Conservation (phyloP, 2,797 vertebrate species). For the Triplophysa bombifrons region DNA sequence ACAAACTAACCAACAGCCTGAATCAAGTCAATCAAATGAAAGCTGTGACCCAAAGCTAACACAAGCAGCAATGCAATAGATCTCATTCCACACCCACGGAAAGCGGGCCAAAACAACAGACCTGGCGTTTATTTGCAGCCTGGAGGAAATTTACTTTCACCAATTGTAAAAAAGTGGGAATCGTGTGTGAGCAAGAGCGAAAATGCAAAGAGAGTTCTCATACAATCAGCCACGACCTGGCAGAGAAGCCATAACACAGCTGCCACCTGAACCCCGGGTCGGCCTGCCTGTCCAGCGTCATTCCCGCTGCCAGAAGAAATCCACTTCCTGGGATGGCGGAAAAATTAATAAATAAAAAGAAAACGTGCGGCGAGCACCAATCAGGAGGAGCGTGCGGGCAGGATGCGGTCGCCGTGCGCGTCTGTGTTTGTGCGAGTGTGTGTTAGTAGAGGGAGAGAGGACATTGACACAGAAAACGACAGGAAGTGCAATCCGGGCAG, state of each 20-base stretch:
- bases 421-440: constrained; percentile 67
- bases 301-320: constrained; percentile 66
- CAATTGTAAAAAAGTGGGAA: constrained; percentile 43
- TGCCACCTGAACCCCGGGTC: constrained; percentile 81
- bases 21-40: neutral
- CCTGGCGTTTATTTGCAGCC: neutral
- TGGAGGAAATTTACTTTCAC: constrained; percentile 12
- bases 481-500: constrained; percentile 77
- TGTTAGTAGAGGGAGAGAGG: constrained; percentile 63
- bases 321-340: constrained; percentile 69
- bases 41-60: neutral
- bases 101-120: neutral
- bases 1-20: neutral
- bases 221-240: constrained; percentile 82
- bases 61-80: neutral
- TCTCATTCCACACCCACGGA: neutral
- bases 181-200: constrained; percentile 59
- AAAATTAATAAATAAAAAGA: constrained; percentile 68
- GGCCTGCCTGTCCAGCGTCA: constrained; percentile 72
- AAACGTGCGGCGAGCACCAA: constrained; percentile 64
- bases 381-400: constrained; percentile 60
- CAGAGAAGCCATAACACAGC: constrained; percentile 80
- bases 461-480: constrained; percentile 72
- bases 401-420: constrained; percentile 55
- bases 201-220: constrained; percentile 58